Base-by-base conservation (phyloP, 2,113 vertebrate genomes). In the Merops nubicus region DNA sequence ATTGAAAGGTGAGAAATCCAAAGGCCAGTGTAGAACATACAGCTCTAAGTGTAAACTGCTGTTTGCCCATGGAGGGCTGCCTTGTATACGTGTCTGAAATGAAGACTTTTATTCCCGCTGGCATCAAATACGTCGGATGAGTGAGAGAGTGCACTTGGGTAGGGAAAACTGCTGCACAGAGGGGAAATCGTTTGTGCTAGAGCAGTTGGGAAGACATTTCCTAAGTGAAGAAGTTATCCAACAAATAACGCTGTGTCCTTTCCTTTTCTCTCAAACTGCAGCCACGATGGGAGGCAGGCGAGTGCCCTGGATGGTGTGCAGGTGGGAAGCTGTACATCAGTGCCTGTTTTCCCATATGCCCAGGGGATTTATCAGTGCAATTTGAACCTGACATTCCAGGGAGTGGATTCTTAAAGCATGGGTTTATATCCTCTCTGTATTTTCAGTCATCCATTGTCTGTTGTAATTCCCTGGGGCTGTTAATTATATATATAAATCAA, bases 401-500 rank as follows among this genome's bases (percentile, higher is more conserved):
- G 68, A 88, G 63, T 94, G 72, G 85, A 84, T 88, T 63, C 72
- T 88, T 93, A 54, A 59, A 93, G 50, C 54, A 60, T 10, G 34
- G 82, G 70, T 92, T 96, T 96, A 83, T 92, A 95, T 93, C 92
- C 85, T 94, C 50, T 62, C 59, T 86, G 78, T 86, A 38, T 92
- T 96, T 93, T 91, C 80, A 74, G 88, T 91, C 65, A 70, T 64
- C 75, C 75, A 86, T 97, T 94, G 91, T 96, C 89, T 85, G 59
- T 51, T 94, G 51, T 86, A 91, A 68, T 88, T 96, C 90, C 89
- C 82, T 60, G 68, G 76, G 51, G 82, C 91, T 80, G 79, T 94
- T 96, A 91, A 92, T 96, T 93, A 85, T 92, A 90, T 77, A 68
- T 84, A 96, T 90, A 85, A 90, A 91, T 96, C 88, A 95, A 95